Percentiles rank a stretch among this genome's conserved stretches.
These are phyloP conservation scores for Steinernema carpocapsae DNA, from an alignment of 2,888 invertebrate species.

Conservation along the genomic window DNA sequence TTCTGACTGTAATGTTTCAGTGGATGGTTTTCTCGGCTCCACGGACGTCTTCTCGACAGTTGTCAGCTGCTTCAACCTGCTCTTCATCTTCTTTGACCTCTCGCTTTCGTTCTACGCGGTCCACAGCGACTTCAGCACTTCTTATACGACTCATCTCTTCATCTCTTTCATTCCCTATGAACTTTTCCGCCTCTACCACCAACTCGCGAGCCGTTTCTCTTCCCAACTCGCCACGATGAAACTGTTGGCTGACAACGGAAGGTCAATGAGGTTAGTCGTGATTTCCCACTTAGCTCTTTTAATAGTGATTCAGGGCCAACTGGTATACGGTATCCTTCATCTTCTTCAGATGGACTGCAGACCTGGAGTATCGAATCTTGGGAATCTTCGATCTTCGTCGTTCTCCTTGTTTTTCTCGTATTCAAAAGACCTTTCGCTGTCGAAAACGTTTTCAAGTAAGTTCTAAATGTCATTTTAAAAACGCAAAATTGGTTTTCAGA, in stretches of 20 bases:
- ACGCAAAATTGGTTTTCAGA: no score
- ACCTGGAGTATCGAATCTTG: background rate
- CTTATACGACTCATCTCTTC: background rate
- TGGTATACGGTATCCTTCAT: constrained; percentile 17
- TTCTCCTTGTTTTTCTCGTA: background rate
- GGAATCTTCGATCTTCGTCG: background rate
- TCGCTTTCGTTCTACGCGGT: background rate
- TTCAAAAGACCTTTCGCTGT: constrained; percentile 3
- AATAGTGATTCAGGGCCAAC: background rate
- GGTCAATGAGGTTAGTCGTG: background rate
- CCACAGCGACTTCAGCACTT: background rate
- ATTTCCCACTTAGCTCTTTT: background rate
- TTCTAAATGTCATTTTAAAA: background rate
- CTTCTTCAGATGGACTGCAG: background rate
- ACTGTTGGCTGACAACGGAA: background rate
- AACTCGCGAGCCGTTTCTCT: background rate
- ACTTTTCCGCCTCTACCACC: background rate
- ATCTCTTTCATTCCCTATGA: constrained; percentile 6
- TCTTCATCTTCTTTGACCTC: background rate
- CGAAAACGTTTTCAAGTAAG: background rate
- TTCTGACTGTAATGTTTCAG: no score
- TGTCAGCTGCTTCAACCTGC: background rate
- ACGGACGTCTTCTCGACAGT: background rate
- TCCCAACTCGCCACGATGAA: background rate
- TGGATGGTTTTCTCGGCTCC: background rate